A percentile compares a stretch with the other conserved stretches of the same genome.
Conservation (phyloP, 2,113 vertebrate species). For the Eretmochelys imbricata region DNA sequence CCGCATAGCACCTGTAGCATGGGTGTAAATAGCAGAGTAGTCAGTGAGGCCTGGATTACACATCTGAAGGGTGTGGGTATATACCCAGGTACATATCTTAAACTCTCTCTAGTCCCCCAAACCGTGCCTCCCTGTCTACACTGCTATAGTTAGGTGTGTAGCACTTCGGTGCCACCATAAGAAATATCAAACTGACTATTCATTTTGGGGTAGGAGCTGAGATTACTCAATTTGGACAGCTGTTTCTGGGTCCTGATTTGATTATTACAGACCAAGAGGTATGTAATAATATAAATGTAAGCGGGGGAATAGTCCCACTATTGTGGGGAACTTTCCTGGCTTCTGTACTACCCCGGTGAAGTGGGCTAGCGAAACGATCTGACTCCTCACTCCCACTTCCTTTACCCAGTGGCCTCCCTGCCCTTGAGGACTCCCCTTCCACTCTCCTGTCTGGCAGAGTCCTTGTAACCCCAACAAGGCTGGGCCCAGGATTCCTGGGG, state of each 20-base stretch:
- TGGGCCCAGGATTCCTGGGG: no score
- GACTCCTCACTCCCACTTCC: no score
- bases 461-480: no score
- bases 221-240: not conserved
- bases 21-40: not conserved
- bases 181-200: not conserved
- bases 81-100: not conserved
- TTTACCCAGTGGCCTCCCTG: no score
- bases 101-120: not conserved
- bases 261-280: not conserved
- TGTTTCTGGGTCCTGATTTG: not conserved
- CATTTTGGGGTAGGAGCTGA: not conserved
- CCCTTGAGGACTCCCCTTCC: no score
- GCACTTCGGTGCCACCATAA: no score
- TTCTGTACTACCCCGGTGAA: no score
- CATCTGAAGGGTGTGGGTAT: not conserved
- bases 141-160: not conserved
- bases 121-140: not conserved
- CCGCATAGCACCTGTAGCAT: not conserved
- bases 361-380: no score
- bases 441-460: no score
- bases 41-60: not conserved
- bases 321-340: no score
- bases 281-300: not conserved
- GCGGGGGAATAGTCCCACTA: no score